Conservation (phyloP, 2,888 invertebrate species). For the Eupithecia abbreviata region DNA sequence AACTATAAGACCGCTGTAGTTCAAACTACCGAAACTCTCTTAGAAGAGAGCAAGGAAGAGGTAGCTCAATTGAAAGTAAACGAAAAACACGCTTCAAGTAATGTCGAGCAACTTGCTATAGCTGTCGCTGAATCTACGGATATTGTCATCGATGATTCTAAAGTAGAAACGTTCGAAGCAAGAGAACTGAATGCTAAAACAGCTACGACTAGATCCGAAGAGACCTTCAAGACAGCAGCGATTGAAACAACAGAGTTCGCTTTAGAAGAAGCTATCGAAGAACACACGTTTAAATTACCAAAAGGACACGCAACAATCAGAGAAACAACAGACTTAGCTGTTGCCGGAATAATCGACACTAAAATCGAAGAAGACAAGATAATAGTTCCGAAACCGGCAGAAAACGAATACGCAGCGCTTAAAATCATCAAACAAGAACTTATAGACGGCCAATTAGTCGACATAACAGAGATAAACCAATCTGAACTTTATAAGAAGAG, state of each 20-base stretch:
- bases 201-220: constrained; percentile 36
- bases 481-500: constrained; percentile 41
- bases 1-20: constrained; percentile 39
- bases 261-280: constrained; percentile 40
- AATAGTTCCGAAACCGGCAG: constrained; percentile 27
- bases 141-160: constrained; percentile 40
- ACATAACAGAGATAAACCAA: constrained; percentile 30
- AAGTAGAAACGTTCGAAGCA: constrained; percentile 37
- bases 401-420: constrained; percentile 41
- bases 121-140: constrained; percentile 45
- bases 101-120: constrained; percentile 43
- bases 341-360: constrained; percentile 42
- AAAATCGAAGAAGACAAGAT: constrained; percentile 40
- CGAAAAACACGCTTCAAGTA: constrained; percentile 35
- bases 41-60: constrained; percentile 47
- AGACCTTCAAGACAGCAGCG: constrained; percentile 40
- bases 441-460: constrained; percentile 30
- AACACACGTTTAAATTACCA: constrained; percentile 31
- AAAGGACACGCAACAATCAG: constrained; percentile 31
- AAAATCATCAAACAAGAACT: constrained; percentile 41
- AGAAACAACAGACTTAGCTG: constrained; percentile 36
- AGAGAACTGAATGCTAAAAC: constrained; percentile 38
- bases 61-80: constrained; percentile 30
- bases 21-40: constrained; percentile 34
- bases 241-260: constrained; percentile 34